phyloP scores from a whole-genome alignment of 1,140 invertebrate species.

The Lepidotrigona ventralis region DNA sequence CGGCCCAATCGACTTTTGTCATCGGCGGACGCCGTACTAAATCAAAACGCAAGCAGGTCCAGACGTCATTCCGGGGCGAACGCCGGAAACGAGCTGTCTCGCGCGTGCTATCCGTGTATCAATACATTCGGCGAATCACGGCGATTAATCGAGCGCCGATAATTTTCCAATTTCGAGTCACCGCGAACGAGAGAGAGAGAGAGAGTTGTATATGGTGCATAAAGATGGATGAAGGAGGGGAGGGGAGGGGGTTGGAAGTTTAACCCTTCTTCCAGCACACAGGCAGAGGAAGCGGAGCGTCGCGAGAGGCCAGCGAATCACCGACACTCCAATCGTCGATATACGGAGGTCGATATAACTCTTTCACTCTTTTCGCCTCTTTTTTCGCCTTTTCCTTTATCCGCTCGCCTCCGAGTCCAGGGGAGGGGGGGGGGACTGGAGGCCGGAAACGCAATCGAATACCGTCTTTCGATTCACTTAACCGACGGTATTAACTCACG shows the following conservation, averaged over 20 bases:
- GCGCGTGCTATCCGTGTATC: background rate
- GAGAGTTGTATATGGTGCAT: no score
- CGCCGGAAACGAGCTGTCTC: slow-evolving; percentile 9
- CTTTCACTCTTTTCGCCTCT: background rate
- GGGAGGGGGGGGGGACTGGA: no score
- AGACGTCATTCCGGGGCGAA: slow-evolving; percentile 7
- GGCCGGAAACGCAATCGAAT: slow-evolving; percentile 43
- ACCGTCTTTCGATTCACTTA: slow-evolving; percentile 68
- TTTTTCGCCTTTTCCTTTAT: no score
- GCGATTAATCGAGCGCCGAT: slow-evolving; percentile 40
- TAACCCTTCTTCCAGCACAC: background rate
- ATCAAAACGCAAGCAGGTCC: slow-evolving; percentile 28
- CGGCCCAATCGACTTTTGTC: slow-evolving; percentile 15
- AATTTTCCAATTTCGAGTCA: slow-evolving; percentile 40
- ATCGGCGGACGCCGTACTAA: slow-evolving; percentile 12
- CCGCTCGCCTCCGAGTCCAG: background rate
- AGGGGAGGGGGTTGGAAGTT: background rate
- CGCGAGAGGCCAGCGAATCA: background rate
- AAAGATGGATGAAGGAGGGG: no score
- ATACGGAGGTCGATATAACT: slow-evolving; percentile 40
- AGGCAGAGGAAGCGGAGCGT: background rate
- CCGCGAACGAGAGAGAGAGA: background rate
- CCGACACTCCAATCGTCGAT: slow-evolving; percentile 29
- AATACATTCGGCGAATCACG: slow-evolving; percentile 4
- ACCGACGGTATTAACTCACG: slow-evolving; percentile 64